Conservation (phyloP, 1,140 invertebrate species). For the Diuraphis noxia region DNA sequence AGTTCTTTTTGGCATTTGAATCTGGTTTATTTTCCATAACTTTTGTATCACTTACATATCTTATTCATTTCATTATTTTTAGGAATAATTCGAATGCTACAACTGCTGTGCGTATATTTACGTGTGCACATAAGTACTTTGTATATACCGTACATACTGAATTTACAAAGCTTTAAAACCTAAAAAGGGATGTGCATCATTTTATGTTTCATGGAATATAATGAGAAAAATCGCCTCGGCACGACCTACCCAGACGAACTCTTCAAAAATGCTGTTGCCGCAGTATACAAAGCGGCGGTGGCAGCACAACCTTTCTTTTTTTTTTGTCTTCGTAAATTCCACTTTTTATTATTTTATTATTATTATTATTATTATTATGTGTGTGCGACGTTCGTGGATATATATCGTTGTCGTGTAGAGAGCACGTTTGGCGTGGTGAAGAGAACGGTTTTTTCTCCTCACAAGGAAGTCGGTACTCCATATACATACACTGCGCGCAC, state of each 20-base stretch:
- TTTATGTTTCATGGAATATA: constrained; percentile 33
- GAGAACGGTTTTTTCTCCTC: constrained; percentile 10
- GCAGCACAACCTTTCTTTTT: neutral
- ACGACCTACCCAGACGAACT: constrained; percentile 26
- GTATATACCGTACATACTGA: neutral
- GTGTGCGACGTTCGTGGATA: neutral
- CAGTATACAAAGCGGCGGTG: constrained; percentile 21
- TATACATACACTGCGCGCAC: neutral
- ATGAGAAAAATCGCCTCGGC: constrained; percentile 47
- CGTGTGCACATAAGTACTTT: neutral
- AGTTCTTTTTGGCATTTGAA: neutral
- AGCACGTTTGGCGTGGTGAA: neutral
- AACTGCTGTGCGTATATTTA: neutral
- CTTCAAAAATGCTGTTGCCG: constrained; percentile 50
- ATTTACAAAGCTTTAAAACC: constrained; percentile 19
- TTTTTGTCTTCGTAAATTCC: constrained; percentile 4
- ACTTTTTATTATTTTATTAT: constrained; percentile 35
- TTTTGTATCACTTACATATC: neutral
- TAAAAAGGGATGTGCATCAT: constrained; percentile 1
- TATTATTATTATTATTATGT: constrained; percentile 12
- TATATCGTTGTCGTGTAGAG: constrained; percentile 21
- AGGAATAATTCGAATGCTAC: neutral
- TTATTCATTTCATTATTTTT: neutral
- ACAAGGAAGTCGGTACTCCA: neutral
- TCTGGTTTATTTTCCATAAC: neutral